phyloP scores from a whole-genome alignment of 2,113 vertebrate species.

The Rallus limicola region DNA sequence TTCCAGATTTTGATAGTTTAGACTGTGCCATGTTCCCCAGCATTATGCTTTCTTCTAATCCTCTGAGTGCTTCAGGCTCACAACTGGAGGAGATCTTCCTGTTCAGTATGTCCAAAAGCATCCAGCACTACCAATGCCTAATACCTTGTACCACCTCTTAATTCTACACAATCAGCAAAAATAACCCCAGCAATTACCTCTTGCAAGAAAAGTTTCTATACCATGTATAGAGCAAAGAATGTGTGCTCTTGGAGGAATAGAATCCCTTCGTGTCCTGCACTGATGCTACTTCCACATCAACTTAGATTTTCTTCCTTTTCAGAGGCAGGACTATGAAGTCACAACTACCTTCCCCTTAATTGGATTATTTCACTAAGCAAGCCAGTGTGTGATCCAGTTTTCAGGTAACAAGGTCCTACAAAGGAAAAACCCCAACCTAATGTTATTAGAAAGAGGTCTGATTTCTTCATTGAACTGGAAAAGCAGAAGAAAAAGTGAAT shows the following conservation, averaged over 20 bases:
- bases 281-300: background rate
- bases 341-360: background rate
- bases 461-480: background rate
- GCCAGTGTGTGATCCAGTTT: background rate
- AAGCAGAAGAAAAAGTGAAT: background rate
- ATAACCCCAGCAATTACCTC: background rate
- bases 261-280: background rate
- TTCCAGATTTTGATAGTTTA: background rate
- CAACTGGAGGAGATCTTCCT: background rate
- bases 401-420: background rate
- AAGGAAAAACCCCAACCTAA: background rate
- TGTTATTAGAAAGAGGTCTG: background rate
- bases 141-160: fast-evolving
- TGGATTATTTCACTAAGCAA: background rate
- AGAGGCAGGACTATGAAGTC: background rate
- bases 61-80: background rate
- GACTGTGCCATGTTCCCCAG: background rate
- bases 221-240: background rate
- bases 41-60: background rate
- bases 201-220: background rate
- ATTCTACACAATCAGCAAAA: background rate
- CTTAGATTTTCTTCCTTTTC: background rate
- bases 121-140: background rate
- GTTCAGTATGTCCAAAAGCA: background rate
- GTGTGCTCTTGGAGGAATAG: background rate